Conservation (phyloP, 2,113 vertebrate genomes). For the Amphiprion percula region DNA sequence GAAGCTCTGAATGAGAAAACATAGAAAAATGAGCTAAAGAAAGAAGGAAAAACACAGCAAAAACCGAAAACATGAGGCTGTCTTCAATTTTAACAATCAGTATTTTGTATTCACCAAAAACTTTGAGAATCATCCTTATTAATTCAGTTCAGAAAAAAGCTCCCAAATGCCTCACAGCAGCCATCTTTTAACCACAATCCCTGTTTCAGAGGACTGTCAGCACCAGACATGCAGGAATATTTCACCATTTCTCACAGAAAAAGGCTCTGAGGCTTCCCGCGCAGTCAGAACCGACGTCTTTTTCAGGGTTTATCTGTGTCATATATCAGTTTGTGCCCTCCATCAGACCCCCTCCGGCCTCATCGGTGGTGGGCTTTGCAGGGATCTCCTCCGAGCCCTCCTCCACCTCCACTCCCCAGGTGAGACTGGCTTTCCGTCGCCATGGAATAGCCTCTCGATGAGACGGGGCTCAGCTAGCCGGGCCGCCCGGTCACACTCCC, state of each 20-base stretch:
- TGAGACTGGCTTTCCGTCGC: conserved; percentile 48
- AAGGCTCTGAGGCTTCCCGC: neutral
- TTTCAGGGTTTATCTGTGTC: neutral
- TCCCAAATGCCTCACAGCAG: accelerated
- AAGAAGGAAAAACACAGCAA: too few species aligned
- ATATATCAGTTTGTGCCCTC: conserved; percentile 1
- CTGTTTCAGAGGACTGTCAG: neutral
- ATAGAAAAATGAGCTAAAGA: too few species aligned
- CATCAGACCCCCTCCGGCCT: conserved; percentile 7
- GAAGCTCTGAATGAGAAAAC: too few species aligned
- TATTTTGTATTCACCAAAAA: neutral
- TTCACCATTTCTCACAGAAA: neutral
- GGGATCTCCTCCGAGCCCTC: conserved; percentile 35
- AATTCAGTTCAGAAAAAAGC: neutral
- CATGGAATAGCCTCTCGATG: conserved; percentile 28
- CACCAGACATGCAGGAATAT: neutral
- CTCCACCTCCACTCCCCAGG: conserved; percentile 36
- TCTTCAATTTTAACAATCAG: neutral
- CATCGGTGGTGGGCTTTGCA: conserved; percentile 39
- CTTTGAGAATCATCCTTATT: neutral
- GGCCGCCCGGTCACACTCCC: neutral
- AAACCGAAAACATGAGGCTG: too few species aligned
- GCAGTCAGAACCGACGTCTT: neutral
- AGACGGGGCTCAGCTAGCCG: conserved; percentile 41
- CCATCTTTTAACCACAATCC: neutral